Conservation (phyloP, 2,113 vertebrate genomes). For the Alethe castanea region DNA sequence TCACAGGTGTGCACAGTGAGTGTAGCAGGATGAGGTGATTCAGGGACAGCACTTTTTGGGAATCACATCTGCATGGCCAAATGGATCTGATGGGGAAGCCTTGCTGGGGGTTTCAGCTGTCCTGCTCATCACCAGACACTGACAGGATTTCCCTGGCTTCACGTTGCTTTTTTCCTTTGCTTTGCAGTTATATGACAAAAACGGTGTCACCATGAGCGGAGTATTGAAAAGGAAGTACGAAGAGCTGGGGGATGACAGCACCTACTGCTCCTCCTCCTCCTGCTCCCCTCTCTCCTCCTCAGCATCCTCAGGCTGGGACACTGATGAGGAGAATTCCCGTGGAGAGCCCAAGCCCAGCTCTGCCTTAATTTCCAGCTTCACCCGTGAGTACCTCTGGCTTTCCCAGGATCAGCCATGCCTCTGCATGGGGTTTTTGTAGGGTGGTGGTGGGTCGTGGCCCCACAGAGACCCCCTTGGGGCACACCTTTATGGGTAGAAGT, state of each 20-base stretch:
- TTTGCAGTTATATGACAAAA: slow-evolving; percentile 73
- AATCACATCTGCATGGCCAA: not conserved
- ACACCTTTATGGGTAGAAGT: not conserved
- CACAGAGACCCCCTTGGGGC: not conserved
- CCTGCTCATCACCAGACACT: not conserved
- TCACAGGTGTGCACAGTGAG: not conserved
- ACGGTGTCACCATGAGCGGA: slow-evolving; percentile 82
- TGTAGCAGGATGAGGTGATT: not conserved
- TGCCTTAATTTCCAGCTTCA: slow-evolving; percentile 75
- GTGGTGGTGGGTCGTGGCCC: not conserved
- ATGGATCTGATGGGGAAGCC: not conserved
- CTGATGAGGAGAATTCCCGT: slow-evolving; percentile 82
- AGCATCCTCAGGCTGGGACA: slow-evolving; percentile 84
- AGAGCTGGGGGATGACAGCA: slow-evolving; percentile 87
- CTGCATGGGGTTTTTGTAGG: fast-evolving
- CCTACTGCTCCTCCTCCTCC: slow-evolving; percentile 85
- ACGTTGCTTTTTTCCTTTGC: not conserved
- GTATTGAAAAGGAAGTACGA: slow-evolving; percentile 93
- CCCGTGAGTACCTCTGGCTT: slow-evolving; percentile 79
- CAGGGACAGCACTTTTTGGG: not conserved
- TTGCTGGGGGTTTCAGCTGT: not conserved
- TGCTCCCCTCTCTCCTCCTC: slow-evolving; percentile 85
- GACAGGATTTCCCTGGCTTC: not conserved
- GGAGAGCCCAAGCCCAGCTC: slow-evolving; percentile 77
- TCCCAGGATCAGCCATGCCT: not conserved